Evolutionary conservation across 92 coral and sea anemone genomes (phyloP).

Genomic region (Virgularia gustaviana): DNA sequence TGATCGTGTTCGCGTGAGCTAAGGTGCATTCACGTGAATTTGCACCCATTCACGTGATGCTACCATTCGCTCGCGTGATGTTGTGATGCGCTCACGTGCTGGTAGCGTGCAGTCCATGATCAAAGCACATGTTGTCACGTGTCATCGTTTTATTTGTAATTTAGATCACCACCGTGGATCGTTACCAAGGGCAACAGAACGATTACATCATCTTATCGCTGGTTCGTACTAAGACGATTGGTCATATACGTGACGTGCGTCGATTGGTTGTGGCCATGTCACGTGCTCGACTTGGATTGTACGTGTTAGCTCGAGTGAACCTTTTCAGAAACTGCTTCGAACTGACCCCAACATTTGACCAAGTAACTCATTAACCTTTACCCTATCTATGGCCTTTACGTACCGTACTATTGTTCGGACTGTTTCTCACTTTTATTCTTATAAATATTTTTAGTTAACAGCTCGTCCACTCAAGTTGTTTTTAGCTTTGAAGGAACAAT

Average conservation of each 20-base stretch:
- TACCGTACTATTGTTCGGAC: background rate
- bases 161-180: slow-evolving; percentile 98
- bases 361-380: slow-evolving; percentile 61
- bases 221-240: slow-evolving; percentile 93
- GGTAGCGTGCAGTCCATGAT: background rate
- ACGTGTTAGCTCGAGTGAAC: slow-evolving; percentile 86
- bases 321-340: slow-evolving; percentile 95
- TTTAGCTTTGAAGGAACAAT: slow-evolving; percentile 82
- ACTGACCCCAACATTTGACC: slow-evolving; percentile 91
- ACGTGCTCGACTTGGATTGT: slow-evolving; percentile 98
- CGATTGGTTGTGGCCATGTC: slow-evolving; percentile 99
- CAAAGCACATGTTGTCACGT: background rate
- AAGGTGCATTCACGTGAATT: no score
- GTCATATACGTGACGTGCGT: slow-evolving; percentile 95
- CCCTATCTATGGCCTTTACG: background rate
- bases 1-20: background rate
- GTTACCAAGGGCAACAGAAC: slow-evolving; percentile 99
- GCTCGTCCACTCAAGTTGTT: slow-evolving; percentile 78
- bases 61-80: background rate
- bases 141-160: background rate
- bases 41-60: no score
- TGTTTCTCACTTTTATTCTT: background rate
- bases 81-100: background rate
- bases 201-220: slow-evolving; percentile 97
- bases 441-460: slow-evolving; percentile 56